Base-by-base conservation (phyloP, 2,888 invertebrate species). In the Beris chalybata region DNA sequence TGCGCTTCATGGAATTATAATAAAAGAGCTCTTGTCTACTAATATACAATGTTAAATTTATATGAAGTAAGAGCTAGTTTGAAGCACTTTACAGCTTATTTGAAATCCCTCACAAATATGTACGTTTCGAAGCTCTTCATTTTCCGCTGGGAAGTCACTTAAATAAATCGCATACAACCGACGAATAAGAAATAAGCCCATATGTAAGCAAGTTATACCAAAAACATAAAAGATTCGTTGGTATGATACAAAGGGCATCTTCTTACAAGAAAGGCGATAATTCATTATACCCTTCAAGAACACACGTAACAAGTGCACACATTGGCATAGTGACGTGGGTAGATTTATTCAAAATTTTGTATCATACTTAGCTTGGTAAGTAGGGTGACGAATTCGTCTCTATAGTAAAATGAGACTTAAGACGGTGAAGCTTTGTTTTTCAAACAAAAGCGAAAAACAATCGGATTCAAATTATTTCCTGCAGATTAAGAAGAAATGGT, bases 271-370 rank as follows among this genome's bases (percentile, higher is more conserved):
- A 56, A 45, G 43, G 31, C 61, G 50, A 61, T 52, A 61, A 61
- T 52, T 61, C 52, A 61, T 61, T 61, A 59, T 31, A 43, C 50
- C 50, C 50, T 61, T 61, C 61, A 61, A 61, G 38, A 61, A 50
- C 61, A 61, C 52, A 52, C 61, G 61, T 52, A 61, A 61, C 13
- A 31, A 61, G 22, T 52, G 52, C 38, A 59, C 13, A 50, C 52
- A 50, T 61, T 32, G 43, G 50, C n/a, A 61, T 29, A 43, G 38
- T 38, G 38, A 38, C 13, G 13, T 22, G 43, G 1, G 22, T 22
- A 22, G 56, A 43, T 15, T 38, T 9, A 56, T 56, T 43, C 43
- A 9, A 38, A 38, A 38, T 38, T 38, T 38, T 38, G 22, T 32
- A 43, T 56, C 15, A 56, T 55, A 15, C 32, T 13, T 38, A 55